These are phyloP conservation scores for Pyxicephalus adspersus DNA, from an alignment of 2,113 vertebrate species.

Conservation along the genomic window DNA sequence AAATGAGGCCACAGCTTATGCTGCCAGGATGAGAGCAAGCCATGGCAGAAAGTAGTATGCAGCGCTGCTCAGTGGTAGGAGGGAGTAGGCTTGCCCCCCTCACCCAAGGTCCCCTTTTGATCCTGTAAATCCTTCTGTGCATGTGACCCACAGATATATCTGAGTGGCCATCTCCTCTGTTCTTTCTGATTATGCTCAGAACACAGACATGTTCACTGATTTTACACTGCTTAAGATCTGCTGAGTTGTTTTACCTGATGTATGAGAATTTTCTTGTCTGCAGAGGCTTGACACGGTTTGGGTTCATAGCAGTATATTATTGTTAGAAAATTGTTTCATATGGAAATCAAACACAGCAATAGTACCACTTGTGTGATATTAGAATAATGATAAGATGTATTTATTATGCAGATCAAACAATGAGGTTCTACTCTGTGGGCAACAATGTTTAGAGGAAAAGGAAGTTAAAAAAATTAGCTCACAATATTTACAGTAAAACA, in stretches of 20 bases:
- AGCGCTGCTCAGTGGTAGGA: not conserved
- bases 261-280: slow-evolving; percentile 10
- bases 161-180: slow-evolving; percentile 20
- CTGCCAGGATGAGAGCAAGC: slow-evolving; percentile 36
- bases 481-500: not conserved
- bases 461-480: not conserved
- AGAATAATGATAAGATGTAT: slow-evolving; percentile 15
- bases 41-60: slow-evolving; percentile 18
- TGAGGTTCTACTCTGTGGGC: not conserved
- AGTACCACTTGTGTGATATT: not conserved
- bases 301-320: slow-evolving; percentile 3
- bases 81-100: slow-evolving; percentile 55
- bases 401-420: slow-evolving; percentile 6
- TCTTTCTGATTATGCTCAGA: slow-evolving; percentile 39
- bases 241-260: slow-evolving; percentile 46
- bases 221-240: slow-evolving; percentile 36
- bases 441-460: slow-evolving; percentile 1
- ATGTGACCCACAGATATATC: slow-evolving; percentile 51
- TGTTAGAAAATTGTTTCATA: slow-evolving; percentile 25
- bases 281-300: not conserved
- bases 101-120: slow-evolving; percentile 53
- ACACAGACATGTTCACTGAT: slow-evolving; percentile 26
- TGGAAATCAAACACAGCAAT: slow-evolving; percentile 1
- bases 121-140: slow-evolving; percentile 53
- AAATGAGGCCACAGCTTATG: slow-evolving; percentile 74